Evolutionary conservation across 2,888 invertebrate genomes (phyloP).

Genomic region (Thelaira solivaga): DNA sequence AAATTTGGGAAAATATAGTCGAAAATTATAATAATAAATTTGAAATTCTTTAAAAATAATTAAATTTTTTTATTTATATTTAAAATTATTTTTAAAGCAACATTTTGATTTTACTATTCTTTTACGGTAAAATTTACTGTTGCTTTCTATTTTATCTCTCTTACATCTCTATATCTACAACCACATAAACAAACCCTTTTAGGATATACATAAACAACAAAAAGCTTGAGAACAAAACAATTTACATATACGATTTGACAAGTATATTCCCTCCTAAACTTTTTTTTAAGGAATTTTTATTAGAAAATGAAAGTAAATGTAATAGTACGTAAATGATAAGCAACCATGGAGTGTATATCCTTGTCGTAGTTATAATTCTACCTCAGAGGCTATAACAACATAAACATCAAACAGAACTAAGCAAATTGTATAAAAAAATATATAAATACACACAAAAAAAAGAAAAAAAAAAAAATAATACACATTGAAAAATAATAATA

Average conservation of each 20-base stretch:
- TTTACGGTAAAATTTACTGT: slow-evolving; percentile 42
- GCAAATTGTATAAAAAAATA: slow-evolving; percentile 1
- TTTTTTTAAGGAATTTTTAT: not conserved
- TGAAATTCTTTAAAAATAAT: too few species aligned
- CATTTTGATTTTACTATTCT: not conserved
- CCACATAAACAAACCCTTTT: not conserved
- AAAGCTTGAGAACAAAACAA: slow-evolving; percentile 22
- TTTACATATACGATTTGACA: not conserved
- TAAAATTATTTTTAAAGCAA: not conserved
- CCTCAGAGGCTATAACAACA: slow-evolving; percentile 52
- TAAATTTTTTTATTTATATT: not conserved
- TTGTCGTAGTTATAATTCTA: slow-evolving; percentile 49
- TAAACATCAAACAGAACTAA: not conserved
- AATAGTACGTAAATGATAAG: not conserved
- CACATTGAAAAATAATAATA: not conserved
- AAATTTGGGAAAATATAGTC: too few species aligned
- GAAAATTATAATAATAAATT: too few species aligned
- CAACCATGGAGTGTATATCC: not conserved
- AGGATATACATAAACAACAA: too few species aligned
- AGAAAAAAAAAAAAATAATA: not conserved
- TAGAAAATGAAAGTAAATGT: slow-evolving; percentile 8
- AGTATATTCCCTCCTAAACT: not conserved
- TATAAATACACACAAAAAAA: not conserved
- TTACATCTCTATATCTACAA: not conserved
- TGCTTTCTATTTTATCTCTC: slow-evolving; percentile 14